A percentile compares a stretch with the other conserved stretches of the same genome.
These are phyloP conservation scores for Hozukius guyotensis DNA, from an alignment of 2,797 vertebrate species.

Conservation along the genomic window DNA sequence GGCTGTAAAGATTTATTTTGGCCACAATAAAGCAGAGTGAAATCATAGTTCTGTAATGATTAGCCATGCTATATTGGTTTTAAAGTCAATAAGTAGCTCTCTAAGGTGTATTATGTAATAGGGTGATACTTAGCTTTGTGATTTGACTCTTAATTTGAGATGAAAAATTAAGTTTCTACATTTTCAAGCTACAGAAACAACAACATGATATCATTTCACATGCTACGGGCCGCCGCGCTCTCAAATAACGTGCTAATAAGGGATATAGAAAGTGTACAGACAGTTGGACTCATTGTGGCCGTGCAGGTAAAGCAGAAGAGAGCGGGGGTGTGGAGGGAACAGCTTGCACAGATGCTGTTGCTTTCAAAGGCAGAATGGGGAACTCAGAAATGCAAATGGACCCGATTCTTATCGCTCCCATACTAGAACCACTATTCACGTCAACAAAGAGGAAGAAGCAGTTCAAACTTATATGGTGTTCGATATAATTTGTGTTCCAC, in stretches of 20 bases:
- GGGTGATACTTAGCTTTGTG: constrained; percentile 5
- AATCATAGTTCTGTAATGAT: constrained; percentile 58
- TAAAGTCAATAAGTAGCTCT: constrained; percentile 62
- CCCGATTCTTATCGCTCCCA: constrained; percentile 67
- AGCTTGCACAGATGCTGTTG: constrained; percentile 54
- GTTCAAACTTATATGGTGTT: constrained; percentile 24
- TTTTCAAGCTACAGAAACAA: background rate
- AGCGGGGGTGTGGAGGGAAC: constrained; percentile 34
- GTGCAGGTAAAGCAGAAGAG: constrained; percentile 77
- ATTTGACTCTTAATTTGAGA: background rate
- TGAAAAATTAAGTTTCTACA: background rate
- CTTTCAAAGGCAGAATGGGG: constrained; percentile 75
- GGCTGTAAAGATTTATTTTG: constrained; percentile 34
- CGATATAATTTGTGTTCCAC: background rate
- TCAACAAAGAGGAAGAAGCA: constrained; percentile 63
- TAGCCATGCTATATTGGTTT: constrained; percentile 45
- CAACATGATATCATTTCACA: background rate
- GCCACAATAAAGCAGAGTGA: constrained; percentile 40
- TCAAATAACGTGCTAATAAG: constrained; percentile 22
- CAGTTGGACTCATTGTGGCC: constrained; percentile 41
- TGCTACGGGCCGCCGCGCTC: background rate
- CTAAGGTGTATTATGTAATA: constrained; percentile 42
- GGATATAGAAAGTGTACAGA: constrained; percentile 38
- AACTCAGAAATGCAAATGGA: constrained; percentile 82
- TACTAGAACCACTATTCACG: constrained; percentile 60